Conservation (phyloP, 2,888 invertebrate genomes). For the Drosophila incognita region DNA sequence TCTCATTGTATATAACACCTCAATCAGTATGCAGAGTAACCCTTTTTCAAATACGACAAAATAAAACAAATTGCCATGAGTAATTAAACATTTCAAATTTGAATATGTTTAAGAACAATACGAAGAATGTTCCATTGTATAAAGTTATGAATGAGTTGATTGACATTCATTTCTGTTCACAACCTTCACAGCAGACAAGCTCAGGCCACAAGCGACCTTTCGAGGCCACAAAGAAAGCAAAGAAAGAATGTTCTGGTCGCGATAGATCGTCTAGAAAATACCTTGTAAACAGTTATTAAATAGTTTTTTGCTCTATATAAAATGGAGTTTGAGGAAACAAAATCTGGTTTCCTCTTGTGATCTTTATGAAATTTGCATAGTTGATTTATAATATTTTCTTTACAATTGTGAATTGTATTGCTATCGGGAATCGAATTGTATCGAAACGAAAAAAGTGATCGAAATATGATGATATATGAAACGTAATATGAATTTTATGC, state of each 20-base stretch:
- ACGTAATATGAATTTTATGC: not conserved
- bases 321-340: too few species aligned
- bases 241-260: not conserved
- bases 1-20: not conserved
- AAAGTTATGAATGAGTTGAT: constrained; percentile 16
- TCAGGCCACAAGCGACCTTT: constrained; percentile 16
- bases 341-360: not conserved
- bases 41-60: not conserved
- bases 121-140: constrained; percentile 1
- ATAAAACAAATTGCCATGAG: constrained; percentile 3
- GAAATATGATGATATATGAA: not conserved
- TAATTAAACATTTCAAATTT: constrained; percentile 8
- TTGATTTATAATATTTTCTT: not conserved
- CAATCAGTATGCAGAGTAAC: not conserved
- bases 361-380: not conserved
- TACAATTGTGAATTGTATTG: not conserved
- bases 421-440: not conserved
- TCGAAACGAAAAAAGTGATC: not conserved
- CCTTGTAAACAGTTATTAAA: not conserved
- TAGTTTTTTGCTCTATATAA: not conserved
- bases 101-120: not conserved
- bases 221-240: constrained; percentile 5
- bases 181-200: constrained; percentile 22
- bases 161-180: constrained; percentile 20
- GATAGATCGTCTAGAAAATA: not conserved